Conservation (phyloP, 2,797 vertebrate genomes). For the Taenioides sp. region DNA sequence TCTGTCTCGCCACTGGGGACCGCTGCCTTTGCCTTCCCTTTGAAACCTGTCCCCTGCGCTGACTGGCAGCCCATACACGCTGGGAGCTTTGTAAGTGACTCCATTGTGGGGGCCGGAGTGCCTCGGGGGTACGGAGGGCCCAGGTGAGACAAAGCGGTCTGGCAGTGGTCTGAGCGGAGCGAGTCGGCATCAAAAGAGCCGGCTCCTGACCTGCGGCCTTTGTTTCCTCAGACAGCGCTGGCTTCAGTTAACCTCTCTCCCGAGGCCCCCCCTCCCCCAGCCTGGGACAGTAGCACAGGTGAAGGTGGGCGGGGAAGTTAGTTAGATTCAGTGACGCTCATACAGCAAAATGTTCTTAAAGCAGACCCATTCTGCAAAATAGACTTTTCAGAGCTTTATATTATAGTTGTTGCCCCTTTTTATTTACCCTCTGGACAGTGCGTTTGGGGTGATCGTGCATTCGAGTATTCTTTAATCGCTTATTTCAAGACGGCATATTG, state of each 20-base stretch:
- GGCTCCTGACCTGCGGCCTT: conserved; percentile 93
- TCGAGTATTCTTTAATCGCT: no score
- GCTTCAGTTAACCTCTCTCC: conserved; percentile 94
- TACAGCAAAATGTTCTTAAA: no score
- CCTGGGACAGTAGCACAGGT: conserved; percentile 75
- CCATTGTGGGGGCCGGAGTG: conserved; percentile 86
- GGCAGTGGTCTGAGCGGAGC: conserved; percentile 88
- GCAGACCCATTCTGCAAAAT: no score
- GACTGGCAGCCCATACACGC: conserved; percentile 79
- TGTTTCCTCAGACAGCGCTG: conserved; percentile 89
- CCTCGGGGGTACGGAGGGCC: conserved; percentile 73
- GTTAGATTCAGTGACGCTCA: no score
- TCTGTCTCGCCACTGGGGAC: conserved; percentile 76
- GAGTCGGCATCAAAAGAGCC: conserved; percentile 92
- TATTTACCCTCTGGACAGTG: no score
- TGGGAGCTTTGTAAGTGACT: conserved; percentile 91
- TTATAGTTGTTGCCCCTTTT: no score
- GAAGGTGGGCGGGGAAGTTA: conserved; percentile 64
- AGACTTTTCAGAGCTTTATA: no score
- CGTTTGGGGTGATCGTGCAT: no score
- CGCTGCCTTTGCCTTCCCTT: conserved; percentile 77
- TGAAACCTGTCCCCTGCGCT: conserved; percentile 80
- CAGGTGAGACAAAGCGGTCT: conserved; percentile 79
- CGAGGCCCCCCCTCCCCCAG: conserved; percentile 58
- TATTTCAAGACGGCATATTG: no score